These are phyloP conservation scores for Tenthredo notha DNA, from an alignment of 2,888 invertebrate species.

Conservation along the genomic window DNA sequence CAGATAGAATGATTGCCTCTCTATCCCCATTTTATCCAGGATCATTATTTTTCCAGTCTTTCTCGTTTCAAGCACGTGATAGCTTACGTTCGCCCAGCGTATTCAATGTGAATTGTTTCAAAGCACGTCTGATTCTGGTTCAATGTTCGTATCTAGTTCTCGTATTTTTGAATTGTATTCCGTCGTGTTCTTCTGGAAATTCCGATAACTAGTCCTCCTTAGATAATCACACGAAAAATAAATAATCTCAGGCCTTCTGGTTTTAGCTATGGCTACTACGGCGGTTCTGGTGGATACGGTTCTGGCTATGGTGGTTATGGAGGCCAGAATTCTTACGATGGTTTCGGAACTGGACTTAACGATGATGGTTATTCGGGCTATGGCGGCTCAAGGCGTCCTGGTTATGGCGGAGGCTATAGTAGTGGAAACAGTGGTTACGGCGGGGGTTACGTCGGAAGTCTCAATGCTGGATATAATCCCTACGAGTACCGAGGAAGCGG, in stretches of 20 bases:
- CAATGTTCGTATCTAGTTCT: background rate
- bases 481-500: slow-evolving; percentile 52
- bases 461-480: slow-evolving; percentile 41
- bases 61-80: background rate
- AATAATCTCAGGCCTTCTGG: background rate
- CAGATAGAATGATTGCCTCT: background rate
- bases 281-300: slow-evolving; percentile 52
- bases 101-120: background rate
- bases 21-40: background rate
- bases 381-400: slow-evolving; percentile 27
- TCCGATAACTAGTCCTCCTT: background rate
- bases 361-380: slow-evolving; percentile 38
- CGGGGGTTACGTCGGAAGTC: slow-evolving; percentile 21
- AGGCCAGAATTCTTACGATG: slow-evolving; percentile 21
- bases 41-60: background rate
- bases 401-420: slow-evolving; percentile 12
- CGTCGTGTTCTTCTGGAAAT: background rate
- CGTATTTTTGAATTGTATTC: background rate
- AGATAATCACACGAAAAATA: background rate
- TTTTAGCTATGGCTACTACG: slow-evolving; percentile 67
- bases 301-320: slow-evolving; percentile 8
- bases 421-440: slow-evolving; percentile 21
- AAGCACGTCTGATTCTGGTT: background rate
- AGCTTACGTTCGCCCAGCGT: background rate
- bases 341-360: background rate